Base-by-base conservation (phyloP, 2,113 vertebrate genomes). In the Hemibagrus wyckioides region DNA sequence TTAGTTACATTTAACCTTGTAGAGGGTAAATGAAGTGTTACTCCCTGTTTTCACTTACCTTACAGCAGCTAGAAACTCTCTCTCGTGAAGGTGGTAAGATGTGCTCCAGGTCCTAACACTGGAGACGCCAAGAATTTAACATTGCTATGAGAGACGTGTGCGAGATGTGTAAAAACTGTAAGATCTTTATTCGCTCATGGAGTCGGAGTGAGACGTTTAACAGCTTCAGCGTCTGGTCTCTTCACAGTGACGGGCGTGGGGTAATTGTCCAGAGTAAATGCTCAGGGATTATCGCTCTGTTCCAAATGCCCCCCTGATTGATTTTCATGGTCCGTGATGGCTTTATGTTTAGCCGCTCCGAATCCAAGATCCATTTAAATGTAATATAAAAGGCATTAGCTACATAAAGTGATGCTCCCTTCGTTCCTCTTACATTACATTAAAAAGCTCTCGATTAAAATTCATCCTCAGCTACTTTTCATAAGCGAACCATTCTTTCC, bases 251-350 rank as follows among this genome's bases (percentile, higher is more conserved):
- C n/a, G 28, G 54, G 69, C 6, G 30, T 50, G 80, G 30, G 91
- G 87, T 90, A 90, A 88, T 87, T 89, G 91, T 82, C 52, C 13
- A 65, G 61, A 75, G 57, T 48, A 87, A 80, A 50, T 80, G 85
- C 88, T 81, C 8, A 83, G 83, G 88, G 86, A 80, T 88, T 88
- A 91, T 90, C 89, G 80, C 82, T 82, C 84, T 83, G 54, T 90
- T 91, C 89, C 77, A 91, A 91, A 90, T 90, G 48, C 69, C 85
- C 89, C n/a, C 82, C 88, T 89, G 89, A 92, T 92, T 92, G 91
- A 92, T 90, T 84, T 83, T 65, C 54, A 85, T 86, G 76, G 84
- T 44, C 82, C 19, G 56, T 90, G 91, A 92, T 90, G 89, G 84
- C 87, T 93, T 90, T 90, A 91, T 92, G 89, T 93, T 92, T 90